A percentile compares a stretch with the other conserved stretches of the same genome.
phyloP scores from a whole-genome alignment of 92 coral and sea anemone genomes.

The Epizoanthus ramosus region DNA sequence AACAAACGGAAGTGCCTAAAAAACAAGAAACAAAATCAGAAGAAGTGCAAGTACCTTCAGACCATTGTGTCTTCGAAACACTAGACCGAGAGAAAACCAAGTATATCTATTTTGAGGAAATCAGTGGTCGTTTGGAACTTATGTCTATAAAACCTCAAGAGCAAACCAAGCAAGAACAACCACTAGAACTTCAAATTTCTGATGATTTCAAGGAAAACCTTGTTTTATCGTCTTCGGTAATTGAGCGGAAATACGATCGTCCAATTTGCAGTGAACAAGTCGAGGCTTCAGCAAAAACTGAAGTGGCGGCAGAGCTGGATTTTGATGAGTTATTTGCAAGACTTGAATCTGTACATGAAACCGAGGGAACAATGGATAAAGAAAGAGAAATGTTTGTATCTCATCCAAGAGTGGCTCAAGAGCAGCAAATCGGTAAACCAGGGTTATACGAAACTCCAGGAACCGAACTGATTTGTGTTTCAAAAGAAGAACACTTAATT shows the following conservation, averaged over 20 bases:
- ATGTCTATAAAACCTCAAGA: slow-evolving; percentile 18
- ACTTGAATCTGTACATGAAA: background rate
- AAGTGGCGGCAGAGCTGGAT: slow-evolving; percentile 21
- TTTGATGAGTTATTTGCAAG: slow-evolving; percentile 24
- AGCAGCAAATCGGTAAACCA: too few species aligned
- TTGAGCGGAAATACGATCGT: background rate
- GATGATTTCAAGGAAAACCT: background rate
- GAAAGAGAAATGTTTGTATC: background rate
- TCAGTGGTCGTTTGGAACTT: slow-evolving; percentile 21
- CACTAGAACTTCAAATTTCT: background rate
- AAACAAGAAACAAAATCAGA: slow-evolving; percentile 22
- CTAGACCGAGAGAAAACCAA: slow-evolving; percentile 24
- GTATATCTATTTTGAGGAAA: slow-evolving; percentile 21
- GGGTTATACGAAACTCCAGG: too few species aligned
- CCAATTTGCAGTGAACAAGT: slow-evolving; percentile 2
- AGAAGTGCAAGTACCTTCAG: slow-evolving; percentile 40
- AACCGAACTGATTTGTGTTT: too few species aligned
- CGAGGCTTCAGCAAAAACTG: slow-evolving; percentile 1
- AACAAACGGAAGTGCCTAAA: background rate
- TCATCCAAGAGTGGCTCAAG: too few species aligned
- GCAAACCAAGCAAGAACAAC: slow-evolving; percentile 1
- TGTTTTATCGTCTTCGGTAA: background rate
- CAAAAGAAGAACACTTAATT: too few species aligned
- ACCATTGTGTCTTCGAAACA: slow-evolving; percentile 24
- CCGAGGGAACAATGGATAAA: background rate